Base-by-base conservation (phyloP, 2,888 invertebrate genomes). In the Conus canariensis region DNA sequence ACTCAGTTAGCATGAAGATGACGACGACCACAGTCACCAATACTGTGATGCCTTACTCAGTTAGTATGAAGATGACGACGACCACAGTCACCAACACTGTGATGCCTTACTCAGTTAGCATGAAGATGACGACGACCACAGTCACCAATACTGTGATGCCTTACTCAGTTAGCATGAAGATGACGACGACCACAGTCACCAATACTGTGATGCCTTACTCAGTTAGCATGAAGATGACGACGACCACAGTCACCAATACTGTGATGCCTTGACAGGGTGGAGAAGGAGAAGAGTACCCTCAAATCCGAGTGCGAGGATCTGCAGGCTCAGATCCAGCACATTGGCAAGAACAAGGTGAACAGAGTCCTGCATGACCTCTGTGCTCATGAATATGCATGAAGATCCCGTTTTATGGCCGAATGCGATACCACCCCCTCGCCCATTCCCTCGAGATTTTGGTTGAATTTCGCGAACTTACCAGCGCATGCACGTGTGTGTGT, bases 271-370 rank as follows among this genome's bases (percentile, higher is more conserved):
- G n/a, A 8, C 94, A 97, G 97, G 98, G 98, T 99, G 97, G 99
- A 99, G 97, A 99, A 99, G 97, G 99, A 99, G 97, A 99, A 99
- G 97, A 98, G 98, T 97, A 98, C 98, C 97, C 98, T 99, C 97
- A 98, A 98, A 97, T 98, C 98, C 97, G 99, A 99, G 97, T 97
- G 99, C 97, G 99, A 99, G 97, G 99, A 99, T 97, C 98, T 99
- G 97, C 98, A 99, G 96, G 98, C 98, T 96, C 98, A 98, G 97
- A 98, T 99, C 97, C 99, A 99, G 97, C 99, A 99, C 97, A 97
- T 99, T 97, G 98, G 98, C 97, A 99, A 99, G 97, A 99, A 99
- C 97, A 99, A 99, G 98, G 99, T 99, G 85, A 86, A 59, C 59
- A 9, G 8, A 56, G 22, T 30, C 86, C n/a, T 86, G 86, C 86